phyloP scores from a whole-genome alignment of 1,140 invertebrate species.

The Heterodera carotae region DNA sequence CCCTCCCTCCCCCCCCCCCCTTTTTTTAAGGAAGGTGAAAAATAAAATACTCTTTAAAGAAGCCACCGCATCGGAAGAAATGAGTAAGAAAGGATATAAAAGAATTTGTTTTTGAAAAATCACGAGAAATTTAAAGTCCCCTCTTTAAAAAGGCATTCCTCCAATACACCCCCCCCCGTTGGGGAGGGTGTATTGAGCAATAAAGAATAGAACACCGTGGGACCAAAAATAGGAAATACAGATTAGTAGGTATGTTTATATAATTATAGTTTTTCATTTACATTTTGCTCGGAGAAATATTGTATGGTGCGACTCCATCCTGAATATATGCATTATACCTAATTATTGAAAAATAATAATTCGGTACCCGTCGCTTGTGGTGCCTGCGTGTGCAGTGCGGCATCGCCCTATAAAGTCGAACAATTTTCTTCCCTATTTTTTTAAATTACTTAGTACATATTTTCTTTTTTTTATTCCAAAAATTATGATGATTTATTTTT shows the following conservation, averaged over 20 bases:
- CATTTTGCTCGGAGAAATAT: constrained; percentile 64
- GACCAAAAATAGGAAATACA: not conserved
- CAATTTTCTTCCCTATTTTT: too few relatives aligned
- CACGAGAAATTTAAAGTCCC: too few relatives aligned
- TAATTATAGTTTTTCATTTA: not conserved
- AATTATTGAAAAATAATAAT: not conserved
- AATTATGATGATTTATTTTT: not conserved
- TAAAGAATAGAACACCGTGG: too few relatives aligned
- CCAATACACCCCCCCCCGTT: too few relatives aligned
- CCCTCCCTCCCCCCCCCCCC: too few relatives aligned
- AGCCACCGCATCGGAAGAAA: too few relatives aligned
- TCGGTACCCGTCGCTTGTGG: constrained; percentile 53
- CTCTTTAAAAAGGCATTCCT: too few relatives aligned
- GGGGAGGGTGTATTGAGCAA: too few relatives aligned
- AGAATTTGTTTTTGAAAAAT: too few relatives aligned
- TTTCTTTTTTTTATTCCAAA: not conserved
- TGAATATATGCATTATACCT: constrained; percentile 6
- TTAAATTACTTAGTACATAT: not conserved
- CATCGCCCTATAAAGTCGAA: constrained; percentile 51
- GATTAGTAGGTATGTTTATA: constrained; percentile 30
- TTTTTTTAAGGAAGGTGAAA: too few relatives aligned
- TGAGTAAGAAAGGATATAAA: too few relatives aligned
- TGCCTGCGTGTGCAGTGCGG: constrained; percentile 64
- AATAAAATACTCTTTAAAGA: too few relatives aligned
- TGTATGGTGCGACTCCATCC: constrained; percentile 62